Conservation (phyloP, 2,888 invertebrate species). For the Sesia bembeciformis region DNA sequence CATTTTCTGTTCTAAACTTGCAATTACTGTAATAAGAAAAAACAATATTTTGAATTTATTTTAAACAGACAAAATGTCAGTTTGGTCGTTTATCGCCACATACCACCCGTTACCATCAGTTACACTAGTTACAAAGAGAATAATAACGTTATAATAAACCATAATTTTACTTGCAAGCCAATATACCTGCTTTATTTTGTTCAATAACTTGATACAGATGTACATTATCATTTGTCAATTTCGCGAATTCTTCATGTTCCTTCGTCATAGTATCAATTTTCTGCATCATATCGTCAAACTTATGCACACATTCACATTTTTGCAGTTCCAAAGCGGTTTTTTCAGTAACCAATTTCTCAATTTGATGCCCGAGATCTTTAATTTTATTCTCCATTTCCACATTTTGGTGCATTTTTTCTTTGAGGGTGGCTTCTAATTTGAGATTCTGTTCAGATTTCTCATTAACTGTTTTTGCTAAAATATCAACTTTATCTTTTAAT, state of each 20-base stretch:
- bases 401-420: constrained; percentile 19
- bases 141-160: not conserved
- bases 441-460: constrained; percentile 16
- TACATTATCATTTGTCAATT: constrained; percentile 23
- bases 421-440: constrained; percentile 20
- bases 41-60: not conserved
- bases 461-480: constrained; percentile 14
- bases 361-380: constrained; percentile 20
- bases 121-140: not conserved
- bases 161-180: not conserved
- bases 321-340: constrained; percentile 15
- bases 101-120: too few relatives aligned
- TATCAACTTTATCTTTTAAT: constrained; percentile 12
- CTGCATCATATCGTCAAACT: constrained; percentile 13
- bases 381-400: constrained; percentile 16
- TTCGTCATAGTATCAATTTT: constrained; percentile 5
- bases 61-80: too few relatives aligned
- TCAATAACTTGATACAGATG: constrained; percentile 16
- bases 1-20: constrained; percentile 27
- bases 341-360: constrained; percentile 16
- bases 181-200: constrained; percentile 31
- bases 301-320: not conserved
- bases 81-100: too few relatives aligned
- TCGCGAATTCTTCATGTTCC: constrained; percentile 29
- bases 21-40: constrained; percentile 32